These are phyloP conservation scores for Octonoba sinensis DNA, from an alignment of 2,888 invertebrate species.

Conservation along the genomic window DNA sequence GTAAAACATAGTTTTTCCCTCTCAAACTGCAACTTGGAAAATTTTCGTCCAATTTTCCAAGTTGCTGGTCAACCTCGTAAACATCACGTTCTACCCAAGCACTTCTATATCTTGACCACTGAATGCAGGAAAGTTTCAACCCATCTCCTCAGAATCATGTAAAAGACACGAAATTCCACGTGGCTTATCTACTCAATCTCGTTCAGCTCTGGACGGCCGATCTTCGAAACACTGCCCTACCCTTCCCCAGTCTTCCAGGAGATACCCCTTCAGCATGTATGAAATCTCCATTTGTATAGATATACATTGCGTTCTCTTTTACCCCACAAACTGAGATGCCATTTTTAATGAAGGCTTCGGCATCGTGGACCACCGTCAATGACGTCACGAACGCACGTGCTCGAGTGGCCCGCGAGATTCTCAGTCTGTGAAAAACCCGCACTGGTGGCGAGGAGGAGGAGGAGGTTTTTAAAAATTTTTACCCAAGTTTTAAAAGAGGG, in stretches of 20 bases:
- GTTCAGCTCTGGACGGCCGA: conserved; percentile 5
- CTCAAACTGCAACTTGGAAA: no score
- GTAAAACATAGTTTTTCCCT: no score
- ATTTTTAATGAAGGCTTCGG: conserved; percentile 28
- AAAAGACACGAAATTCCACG: conserved; percentile 3
- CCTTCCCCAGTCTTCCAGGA: background rate
- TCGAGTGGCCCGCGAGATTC: conserved; percentile 20
- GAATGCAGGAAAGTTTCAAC: background rate
- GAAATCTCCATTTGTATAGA: no score
- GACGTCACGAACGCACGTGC: conserved; percentile 52
- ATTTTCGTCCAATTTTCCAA: no score
- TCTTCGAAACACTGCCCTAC: background rate
- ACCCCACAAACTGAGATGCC: background rate
- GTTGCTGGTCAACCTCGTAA: conserved; percentile 23
- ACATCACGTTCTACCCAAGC: conserved; percentile 26
- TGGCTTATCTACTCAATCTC: conserved; percentile 33
- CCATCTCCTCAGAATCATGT: background rate
- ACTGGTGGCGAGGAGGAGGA: conserved; percentile 3
- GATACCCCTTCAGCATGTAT: conserved; percentile 5
- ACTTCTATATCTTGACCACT: conserved; percentile 7
- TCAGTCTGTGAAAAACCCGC: background rate
- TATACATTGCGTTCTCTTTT: no score
- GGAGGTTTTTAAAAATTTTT: conserved; percentile 43
- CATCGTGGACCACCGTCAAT: conserved; percentile 9
- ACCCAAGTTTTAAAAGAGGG: conserved; percentile 28